Base-by-base conservation (phyloP, 2,113 vertebrate species). In the Callocephalon fimbriatum region DNA sequence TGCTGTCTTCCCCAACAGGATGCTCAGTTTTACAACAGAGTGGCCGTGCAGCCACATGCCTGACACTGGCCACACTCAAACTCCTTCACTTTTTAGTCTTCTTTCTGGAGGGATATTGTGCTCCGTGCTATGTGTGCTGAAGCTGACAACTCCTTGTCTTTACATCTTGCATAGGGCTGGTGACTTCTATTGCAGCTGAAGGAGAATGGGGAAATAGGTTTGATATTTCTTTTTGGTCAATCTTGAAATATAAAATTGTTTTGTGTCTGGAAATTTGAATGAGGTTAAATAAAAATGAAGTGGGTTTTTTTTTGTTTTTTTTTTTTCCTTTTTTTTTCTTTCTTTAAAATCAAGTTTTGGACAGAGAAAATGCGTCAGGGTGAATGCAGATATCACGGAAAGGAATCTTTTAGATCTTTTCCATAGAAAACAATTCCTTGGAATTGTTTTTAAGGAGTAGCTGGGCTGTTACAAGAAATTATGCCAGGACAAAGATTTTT, bases 51-150 rank as follows among this genome's bases (percentile, higher is more conserved):
- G 67, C 62, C 70, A 15, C 14, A 0, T 4, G 6, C 21, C 61
- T 25, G 15, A 9, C 0, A 1, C 31, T 31, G 53, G 29, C 84
- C 26, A 0, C 0, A 7, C 42, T 77, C 51, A 67, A 11, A 9
- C 7, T 10, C 51, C 37, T 56, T 21, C 65, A 8, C 51, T 27
- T 13, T 23, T 6, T 75, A 11, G 9, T 38, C 17, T 11, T n/a
- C 56, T 38, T 48, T 45, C 63, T 35, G 35, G 7, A 44, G 31
- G 19, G 37, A 12, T 7, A 18, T 15, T 27, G 27, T 35, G 26
- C 50, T 44, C 31, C 3, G 16, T 11, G 44, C 2, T 1, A 47
- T 4, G 22, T 6, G 7, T 59, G 9, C 40, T 42, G 50, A 29
- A 70, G 84, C 50, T 65, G 68, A 21, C 16, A 54, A 23, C 50